phyloP scores from a whole-genome alignment of 1,140 invertebrate genomes.

The Drosophila tristis region DNA sequence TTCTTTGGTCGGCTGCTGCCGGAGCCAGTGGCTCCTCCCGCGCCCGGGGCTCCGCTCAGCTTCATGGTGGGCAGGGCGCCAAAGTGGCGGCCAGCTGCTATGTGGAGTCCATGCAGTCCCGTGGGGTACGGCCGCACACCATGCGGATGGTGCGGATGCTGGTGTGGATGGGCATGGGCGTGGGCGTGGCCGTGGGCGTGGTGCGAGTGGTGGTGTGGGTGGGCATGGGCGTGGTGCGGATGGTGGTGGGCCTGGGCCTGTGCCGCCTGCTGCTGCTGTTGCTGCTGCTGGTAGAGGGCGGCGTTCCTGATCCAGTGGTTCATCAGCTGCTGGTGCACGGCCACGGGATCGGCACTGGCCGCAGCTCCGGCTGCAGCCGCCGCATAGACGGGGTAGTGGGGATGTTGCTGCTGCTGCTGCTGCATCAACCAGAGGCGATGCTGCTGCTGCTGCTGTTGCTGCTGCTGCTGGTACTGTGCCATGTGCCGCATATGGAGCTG shows the following conservation, averaged over 20 bases:
- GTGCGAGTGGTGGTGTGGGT: constrained; percentile 51
- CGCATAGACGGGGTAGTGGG: constrained; percentile 66
- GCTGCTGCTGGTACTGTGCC: constrained; percentile 72
- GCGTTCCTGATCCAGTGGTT: constrained; percentile 90
- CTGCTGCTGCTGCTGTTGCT: constrained; percentile 67
- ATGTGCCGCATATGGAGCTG: constrained; percentile 72
- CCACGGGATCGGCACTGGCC: constrained; percentile 77
- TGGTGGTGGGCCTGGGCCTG: constrained; percentile 35
- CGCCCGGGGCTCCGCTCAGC: constrained; percentile 84
- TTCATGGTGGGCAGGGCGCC: constrained; percentile 85
- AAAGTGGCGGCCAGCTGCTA: constrained; percentile 72
- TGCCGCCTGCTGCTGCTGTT: constrained; percentile 69
- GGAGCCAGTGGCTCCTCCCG: constrained; percentile 21
- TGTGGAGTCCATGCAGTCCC: constrained; percentile 75
- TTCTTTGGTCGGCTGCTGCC: constrained; percentile 91
- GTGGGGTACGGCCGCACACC: constrained; percentile 76
- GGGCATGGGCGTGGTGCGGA: constrained; percentile 33
- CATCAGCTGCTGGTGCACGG: constrained; percentile 86
- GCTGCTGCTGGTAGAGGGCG: constrained; percentile 87
- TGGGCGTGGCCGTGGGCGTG: constrained; percentile 26
- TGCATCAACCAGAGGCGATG: constrained; percentile 75
- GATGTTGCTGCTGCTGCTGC: constrained; percentile 55
- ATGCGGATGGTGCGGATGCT: constrained; percentile 50
- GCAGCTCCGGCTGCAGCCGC: constrained; percentile 8
- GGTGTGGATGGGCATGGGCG: constrained; percentile 47